Evolutionary conservation across 2,888 invertebrate genomes (phyloP).

Genomic region (Carpatolechia fugitivella): DNA sequence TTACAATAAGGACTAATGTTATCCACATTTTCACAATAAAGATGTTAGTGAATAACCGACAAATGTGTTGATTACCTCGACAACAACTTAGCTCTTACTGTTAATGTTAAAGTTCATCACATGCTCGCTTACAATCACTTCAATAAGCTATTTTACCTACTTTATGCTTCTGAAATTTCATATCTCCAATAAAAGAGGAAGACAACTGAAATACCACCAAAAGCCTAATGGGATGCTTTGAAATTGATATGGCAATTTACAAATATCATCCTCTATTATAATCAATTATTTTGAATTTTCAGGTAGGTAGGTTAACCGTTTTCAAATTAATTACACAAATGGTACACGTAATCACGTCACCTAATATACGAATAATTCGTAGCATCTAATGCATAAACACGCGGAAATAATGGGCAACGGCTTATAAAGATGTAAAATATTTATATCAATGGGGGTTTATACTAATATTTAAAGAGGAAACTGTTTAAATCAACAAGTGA

Average conservation of each 20-base stretch:
- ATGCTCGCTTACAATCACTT: neutral
- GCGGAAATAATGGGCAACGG: neutral
- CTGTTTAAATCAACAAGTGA: neutral
- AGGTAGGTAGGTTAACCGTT: no score
- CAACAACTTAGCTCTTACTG: neutral
- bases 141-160: neutral
- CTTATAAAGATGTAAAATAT: neutral
- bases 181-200: neutral
- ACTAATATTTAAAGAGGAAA: neutral
- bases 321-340: no score
- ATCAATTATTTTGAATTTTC: no score
- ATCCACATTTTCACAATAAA: slow-evolving; percentile 1
- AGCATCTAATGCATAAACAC: neutral
- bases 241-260: neutral
- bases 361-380: no score
- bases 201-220: neutral
- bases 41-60: neutral
- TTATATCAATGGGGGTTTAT: slow-evolving; percentile 1
- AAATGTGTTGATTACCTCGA: neutral
- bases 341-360: no score
- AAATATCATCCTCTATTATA: no score
- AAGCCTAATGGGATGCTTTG: neutral
- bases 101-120: neutral
- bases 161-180: neutral
- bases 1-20: neutral